These are phyloP conservation scores for Drosophila limbata DNA, from an alignment of 2,888 invertebrate species.

Conservation along the genomic window DNA sequence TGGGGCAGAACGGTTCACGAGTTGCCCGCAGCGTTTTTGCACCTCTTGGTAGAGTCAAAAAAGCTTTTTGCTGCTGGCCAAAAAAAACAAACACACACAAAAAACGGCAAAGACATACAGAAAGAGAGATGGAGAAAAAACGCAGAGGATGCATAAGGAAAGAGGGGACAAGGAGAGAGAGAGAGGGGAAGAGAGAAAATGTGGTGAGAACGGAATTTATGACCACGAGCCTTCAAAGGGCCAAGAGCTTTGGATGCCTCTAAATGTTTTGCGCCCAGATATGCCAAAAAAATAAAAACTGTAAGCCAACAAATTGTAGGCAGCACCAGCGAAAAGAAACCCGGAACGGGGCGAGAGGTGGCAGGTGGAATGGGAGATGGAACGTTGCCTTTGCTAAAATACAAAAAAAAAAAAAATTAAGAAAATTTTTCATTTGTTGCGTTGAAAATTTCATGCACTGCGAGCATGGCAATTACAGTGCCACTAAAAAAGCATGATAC, in stretches of 20 bases:
- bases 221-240: conserved; percentile 79
- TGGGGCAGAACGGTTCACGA: background rate
- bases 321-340: background rate
- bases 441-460: conserved; percentile 72
- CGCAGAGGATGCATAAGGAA: conserved; percentile 19
- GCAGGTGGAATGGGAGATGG: background rate
- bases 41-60: conserved; percentile 53
- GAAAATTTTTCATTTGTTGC: conserved; percentile 72
- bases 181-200: conserved; percentile 53
- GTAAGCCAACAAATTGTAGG: conserved; percentile 47
- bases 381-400: conserved; percentile 16
- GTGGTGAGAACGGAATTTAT: conserved; percentile 83
- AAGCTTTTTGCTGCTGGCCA: conserved; percentile 57
- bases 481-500: conserved; percentile 16
- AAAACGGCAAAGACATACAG: conserved; percentile 21
- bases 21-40: conserved; percentile 53
- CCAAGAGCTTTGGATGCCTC: conserved; percentile 62
- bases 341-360: background rate
- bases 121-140: conserved; percentile 5
- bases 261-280: conserved; percentile 59
- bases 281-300: conserved; percentile 49
- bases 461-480: conserved; percentile 68
- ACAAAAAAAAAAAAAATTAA: conserved; percentile 25
- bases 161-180: conserved; percentile 26
- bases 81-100: conserved; percentile 25